A percentile compares a stretch with the other conserved stretches of the same genome.
Evolutionary conservation across 2,113 vertebrate species (phyloP).

Genomic region (Gymnarchus niloticus): DNA sequence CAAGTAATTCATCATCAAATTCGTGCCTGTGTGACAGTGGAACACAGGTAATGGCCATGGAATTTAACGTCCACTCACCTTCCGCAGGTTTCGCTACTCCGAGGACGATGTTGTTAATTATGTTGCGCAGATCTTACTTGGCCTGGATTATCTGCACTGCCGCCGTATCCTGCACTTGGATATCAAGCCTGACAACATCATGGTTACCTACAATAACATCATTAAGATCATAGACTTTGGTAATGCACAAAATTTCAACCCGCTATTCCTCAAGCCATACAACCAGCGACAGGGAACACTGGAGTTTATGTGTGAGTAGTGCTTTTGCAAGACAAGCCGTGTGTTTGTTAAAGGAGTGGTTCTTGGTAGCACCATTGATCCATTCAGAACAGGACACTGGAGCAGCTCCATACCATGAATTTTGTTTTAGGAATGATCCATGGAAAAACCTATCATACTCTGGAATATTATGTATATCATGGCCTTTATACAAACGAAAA

Average conservation of each 20-base stretch:
- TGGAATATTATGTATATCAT: not conserved
- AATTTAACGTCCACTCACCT: not conserved
- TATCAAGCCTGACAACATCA: constrained; percentile 89
- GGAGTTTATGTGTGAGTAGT: constrained; percentile 89
- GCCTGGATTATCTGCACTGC: constrained; percentile 85
- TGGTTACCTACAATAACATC: constrained; percentile 77
- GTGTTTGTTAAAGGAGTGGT: not conserved
- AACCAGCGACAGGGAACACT: constrained; percentile 79
- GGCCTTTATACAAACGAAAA: not conserved
- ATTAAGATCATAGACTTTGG: constrained; percentile 97
- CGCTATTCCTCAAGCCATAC: constrained; percentile 81
- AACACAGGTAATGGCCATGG: not conserved
- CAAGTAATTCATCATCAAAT: not conserved
- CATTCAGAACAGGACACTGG: not conserved
- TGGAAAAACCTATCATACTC: not conserved
- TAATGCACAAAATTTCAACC: constrained; percentile 86
- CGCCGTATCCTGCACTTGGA: constrained; percentile 86
- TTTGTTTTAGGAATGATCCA: not conserved
- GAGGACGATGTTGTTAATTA: constrained; percentile 92
- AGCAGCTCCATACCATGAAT: not conserved
- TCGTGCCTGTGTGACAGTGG: not conserved
- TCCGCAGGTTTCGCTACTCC: constrained; percentile 85
- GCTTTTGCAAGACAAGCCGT: not conserved
- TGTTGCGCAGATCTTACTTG: constrained; percentile 83
- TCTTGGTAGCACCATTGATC: not conserved